Evolutionary conservation across 2,888 invertebrate genomes (phyloP).

Genomic region (Chalcis sispes): DNA sequence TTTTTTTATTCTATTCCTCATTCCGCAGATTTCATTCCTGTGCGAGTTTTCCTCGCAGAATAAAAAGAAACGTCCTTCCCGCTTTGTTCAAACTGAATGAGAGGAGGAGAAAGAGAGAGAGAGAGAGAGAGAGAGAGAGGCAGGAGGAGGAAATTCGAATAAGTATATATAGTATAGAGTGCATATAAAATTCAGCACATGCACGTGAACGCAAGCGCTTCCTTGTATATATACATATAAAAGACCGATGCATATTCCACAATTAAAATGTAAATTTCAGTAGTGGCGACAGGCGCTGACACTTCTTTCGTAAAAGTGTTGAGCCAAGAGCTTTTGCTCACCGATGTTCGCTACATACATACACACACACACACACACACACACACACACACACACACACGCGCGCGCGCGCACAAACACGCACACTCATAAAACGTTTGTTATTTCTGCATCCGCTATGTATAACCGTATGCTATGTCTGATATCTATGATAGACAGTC

Average conservation of each 20-base stretch:
- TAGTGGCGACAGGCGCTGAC: neutral
- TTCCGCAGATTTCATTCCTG: too few relatives aligned
- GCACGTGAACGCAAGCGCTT: neutral
- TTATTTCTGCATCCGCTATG: too few relatives aligned
- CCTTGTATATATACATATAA: neutral
- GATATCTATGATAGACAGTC: too few relatives aligned
- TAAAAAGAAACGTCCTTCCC: slow-evolving; percentile 23
- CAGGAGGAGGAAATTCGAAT: neutral
- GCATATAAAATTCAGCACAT: too few relatives aligned
- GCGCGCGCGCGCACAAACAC: too few relatives aligned
- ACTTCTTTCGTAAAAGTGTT: slow-evolving; percentile 56
- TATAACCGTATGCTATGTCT: too few relatives aligned
- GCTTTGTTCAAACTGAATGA: neutral
- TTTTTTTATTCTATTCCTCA: too few relatives aligned
- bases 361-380: neutral
- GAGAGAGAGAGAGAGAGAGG: too few relatives aligned
- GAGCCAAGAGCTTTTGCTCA: slow-evolving; percentile 40
- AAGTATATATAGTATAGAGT: too few relatives aligned
- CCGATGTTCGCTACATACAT: neutral
- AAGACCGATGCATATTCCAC: slow-evolving; percentile 42
- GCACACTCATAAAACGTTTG: too few relatives aligned
- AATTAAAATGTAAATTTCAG: slow-evolving; percentile 58
- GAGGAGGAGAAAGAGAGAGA: neutral
- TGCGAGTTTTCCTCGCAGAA: neutral
- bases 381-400: neutral